Conservation (phyloP, 2,113 vertebrate species). For the Halichoerus grypus region DNA sequence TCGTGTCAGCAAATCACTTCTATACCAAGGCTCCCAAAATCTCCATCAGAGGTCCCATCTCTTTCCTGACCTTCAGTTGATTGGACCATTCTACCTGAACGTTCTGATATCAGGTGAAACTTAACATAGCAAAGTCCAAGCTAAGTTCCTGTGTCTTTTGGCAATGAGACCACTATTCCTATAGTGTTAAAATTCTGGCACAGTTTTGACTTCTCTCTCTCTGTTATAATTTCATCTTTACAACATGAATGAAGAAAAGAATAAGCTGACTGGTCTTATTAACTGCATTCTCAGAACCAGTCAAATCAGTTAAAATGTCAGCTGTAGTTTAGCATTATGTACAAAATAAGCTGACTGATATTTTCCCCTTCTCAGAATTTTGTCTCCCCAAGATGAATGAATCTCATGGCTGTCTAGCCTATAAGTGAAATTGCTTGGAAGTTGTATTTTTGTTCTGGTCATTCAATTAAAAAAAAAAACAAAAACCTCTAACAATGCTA, state of each 20-base stretch:
- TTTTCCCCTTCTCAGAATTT: slow-evolving; percentile 35
- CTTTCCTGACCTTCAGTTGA: background rate
- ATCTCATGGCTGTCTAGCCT: slow-evolving; percentile 38
- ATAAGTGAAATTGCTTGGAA: slow-evolving; percentile 63
- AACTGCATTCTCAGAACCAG: slow-evolving; percentile 47
- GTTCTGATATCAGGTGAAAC: background rate
- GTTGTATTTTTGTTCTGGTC: slow-evolving; percentile 52
- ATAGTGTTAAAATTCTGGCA: background rate
- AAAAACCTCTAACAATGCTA: background rate
- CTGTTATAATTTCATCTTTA: background rate
- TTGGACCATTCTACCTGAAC: background rate
- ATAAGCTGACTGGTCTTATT: background rate
- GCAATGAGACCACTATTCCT: background rate
- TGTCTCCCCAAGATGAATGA: slow-evolving; percentile 48
- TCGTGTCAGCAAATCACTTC: background rate
- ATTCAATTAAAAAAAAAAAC: background rate
- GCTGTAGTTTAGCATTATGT: background rate
- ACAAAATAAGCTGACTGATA: slow-evolving; percentile 48
- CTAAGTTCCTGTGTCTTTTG: background rate
- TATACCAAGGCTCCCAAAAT: background rate
- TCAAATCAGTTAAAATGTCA: slow-evolving; percentile 50
- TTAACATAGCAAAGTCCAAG: background rate
- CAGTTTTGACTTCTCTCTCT: background rate
- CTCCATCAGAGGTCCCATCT: background rate
- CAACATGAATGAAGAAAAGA: background rate